These are phyloP conservation scores for Perca schrenkii DNA, from an alignment of 2,113 vertebrate genomes.

Conservation along the genomic window DNA sequence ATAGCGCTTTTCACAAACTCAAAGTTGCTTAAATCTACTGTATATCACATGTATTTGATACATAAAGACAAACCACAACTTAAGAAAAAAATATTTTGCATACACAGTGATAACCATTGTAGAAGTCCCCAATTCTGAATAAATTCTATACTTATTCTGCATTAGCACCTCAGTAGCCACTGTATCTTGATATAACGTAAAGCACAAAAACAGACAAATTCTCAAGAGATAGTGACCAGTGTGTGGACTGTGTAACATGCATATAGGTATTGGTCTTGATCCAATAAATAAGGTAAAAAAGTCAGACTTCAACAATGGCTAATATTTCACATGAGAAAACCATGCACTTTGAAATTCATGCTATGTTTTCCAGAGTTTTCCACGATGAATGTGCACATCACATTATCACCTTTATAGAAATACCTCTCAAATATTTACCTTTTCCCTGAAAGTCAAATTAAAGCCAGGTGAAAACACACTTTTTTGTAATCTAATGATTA, in stretches of 20 bases:
- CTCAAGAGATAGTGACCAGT: slow-evolving; percentile 22
- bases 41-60: slow-evolving; percentile 68
- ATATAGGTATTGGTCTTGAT: background rate
- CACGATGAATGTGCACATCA: slow-evolving; percentile 67
- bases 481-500: slow-evolving; percentile 19
- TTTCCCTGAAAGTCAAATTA: slow-evolving; percentile 72
- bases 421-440: slow-evolving; percentile 74
- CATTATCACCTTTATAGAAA: slow-evolving; percentile 65
- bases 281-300: slow-evolving; percentile 7
- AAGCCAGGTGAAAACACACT: slow-evolving; percentile 57
- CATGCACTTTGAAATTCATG: slow-evolving; percentile 74
- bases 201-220: slow-evolving; percentile 1
- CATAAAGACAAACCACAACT: slow-evolving; percentile 44
- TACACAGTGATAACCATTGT: slow-evolving; percentile 71
- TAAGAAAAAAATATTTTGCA: slow-evolving; percentile 20
- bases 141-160: background rate
- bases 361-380: slow-evolving; percentile 49
- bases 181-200: slow-evolving; percentile 3
- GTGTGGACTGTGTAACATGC: background rate
- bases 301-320: slow-evolving; percentile 78
- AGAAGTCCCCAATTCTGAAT: slow-evolving; percentile 62
- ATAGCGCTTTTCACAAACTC: no score
- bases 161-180: slow-evolving; percentile 11
- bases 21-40: background rate
- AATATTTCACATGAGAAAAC: slow-evolving; percentile 43